Base-by-base conservation (phyloP, 1,140 invertebrate species). In the Aphelenchoides avenae region DNA sequence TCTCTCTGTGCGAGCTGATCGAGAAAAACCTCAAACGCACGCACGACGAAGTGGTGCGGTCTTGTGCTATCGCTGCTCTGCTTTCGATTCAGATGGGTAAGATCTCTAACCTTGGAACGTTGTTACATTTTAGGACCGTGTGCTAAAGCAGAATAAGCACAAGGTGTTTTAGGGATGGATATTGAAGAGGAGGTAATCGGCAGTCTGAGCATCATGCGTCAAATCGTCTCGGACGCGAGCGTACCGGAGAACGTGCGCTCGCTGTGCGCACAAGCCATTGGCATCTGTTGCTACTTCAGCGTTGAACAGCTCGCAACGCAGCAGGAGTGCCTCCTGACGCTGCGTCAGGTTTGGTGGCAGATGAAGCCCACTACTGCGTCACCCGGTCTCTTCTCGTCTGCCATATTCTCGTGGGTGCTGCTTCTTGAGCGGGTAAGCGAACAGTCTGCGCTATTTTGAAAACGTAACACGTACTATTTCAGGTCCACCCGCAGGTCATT, bases 11-110 rank as follows among this genome's bases (percentile, higher is more conserved):
- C n/a, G 63, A 65, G 31, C 61, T 65, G 24, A 29, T 64, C 1
- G 52, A 71, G 7, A 66, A 66, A n/a, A 54, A 56, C 40, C n/a
- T 65, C n/a, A 70, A 65, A 24, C 63, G 67, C n/a, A 65, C 63
- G 1, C 6, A 29, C 11, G 63, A 65, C 6, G 63, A 65, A 20
- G 46, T 58, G 11, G 15, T 49, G 5, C 57, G 57, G n/a, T 54
- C 37, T 7, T 64, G 68, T 22, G 30, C 54, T 24, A 18, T 65
- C 13, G 63, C 44, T 13, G 65, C 59, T 9, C 27, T 70, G 11
- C 30, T 65, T 11, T 42, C 43, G 31, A 27, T 65, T 13, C 63
- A 65, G 34, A 43, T 65, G 24, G 62, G 62, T 50, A 65, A 20
- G 22, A 52, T 20, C n/a, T n/a, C n/a, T n/a, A n/a, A n/a, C n/a